phyloP scores from a whole-genome alignment of 2,888 invertebrate species.

The Cephalotes varians region DNA sequence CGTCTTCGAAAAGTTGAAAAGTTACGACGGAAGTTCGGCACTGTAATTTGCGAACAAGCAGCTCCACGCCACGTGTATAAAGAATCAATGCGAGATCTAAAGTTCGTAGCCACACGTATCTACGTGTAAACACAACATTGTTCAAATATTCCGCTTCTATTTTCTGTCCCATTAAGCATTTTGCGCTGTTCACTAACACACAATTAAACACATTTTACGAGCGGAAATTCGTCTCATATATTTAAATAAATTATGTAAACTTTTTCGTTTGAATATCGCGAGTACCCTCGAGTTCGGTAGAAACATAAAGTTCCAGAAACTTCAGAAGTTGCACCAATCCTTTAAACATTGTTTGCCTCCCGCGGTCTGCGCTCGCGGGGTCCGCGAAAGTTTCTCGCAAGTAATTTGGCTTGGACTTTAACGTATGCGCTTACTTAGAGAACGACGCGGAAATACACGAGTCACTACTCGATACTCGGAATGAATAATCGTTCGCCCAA shows the following conservation, averaged over 20 bases:
- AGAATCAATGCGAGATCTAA: slow-evolving; percentile 27
- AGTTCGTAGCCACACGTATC: background rate
- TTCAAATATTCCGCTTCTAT: background rate
- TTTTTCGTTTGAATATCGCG: background rate
- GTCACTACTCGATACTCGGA: background rate
- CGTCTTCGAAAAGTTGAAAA: slow-evolving; percentile 33
- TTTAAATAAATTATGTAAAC: slow-evolving; percentile 24
- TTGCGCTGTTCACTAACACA: background rate
- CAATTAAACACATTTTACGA: background rate
- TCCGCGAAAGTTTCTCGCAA: slow-evolving; percentile 17
- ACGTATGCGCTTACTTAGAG: slow-evolving; percentile 5
- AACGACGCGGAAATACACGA: background rate
- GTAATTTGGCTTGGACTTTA: slow-evolving; percentile 19
- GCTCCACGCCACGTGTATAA: slow-evolving; percentile 7
- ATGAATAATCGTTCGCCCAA: slow-evolving; percentile 2
- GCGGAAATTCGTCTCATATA: background rate
- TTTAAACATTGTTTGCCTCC: slow-evolving; percentile 42
- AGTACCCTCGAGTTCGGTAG: background rate
- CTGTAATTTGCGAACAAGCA: slow-evolving; percentile 42
- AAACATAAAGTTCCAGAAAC: slow-evolving; percentile 7
- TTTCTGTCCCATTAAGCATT: background rate
- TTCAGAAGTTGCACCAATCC: slow-evolving; percentile 9
- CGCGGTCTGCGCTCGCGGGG: background rate
- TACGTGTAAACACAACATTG: background rate
- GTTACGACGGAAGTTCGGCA: slow-evolving; percentile 24